Evolutionary conservation across 2,113 vertebrate species (phyloP).

Genomic region (Alligator mississippiensis): DNA sequence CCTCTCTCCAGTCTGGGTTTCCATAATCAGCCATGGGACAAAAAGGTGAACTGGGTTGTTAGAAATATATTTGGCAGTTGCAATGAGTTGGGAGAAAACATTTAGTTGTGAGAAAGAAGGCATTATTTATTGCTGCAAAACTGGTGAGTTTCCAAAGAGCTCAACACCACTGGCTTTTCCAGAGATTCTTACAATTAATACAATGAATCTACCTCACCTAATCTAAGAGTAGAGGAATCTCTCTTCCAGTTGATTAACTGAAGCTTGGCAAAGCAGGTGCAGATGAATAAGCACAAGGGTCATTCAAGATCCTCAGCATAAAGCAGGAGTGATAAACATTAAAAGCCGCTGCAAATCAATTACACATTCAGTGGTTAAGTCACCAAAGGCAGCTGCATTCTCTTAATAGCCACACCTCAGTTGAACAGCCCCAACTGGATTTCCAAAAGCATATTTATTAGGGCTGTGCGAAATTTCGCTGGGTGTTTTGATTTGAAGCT

Average conservation of each 20-base stretch:
- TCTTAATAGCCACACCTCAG: fast-evolving
- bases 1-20: too few species aligned
- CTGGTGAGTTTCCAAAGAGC: fast-evolving
- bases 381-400: background rate
- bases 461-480: too few species aligned
- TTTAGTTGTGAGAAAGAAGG: background rate
- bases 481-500: too few species aligned
- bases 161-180: fast-evolving
- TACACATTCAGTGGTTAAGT: background rate
- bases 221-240: background rate
- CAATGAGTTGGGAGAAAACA: too few species aligned
- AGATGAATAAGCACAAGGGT: background rate
- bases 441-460: background rate
- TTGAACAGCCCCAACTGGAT: background rate
- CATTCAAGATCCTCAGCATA: background rate
- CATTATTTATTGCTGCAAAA: background rate
- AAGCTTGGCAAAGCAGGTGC: fast-evolving
- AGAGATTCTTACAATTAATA: background rate
- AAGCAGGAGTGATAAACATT: background rate
- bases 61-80: too few species aligned
- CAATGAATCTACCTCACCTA: background rate
- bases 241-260: background rate
- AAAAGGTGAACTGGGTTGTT: too few species aligned
- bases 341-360: background rate
- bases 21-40: too few species aligned